These are phyloP conservation scores for Chromis chromis DNA, from an alignment of 2,797 vertebrate genomes.

Conservation along the genomic window DNA sequence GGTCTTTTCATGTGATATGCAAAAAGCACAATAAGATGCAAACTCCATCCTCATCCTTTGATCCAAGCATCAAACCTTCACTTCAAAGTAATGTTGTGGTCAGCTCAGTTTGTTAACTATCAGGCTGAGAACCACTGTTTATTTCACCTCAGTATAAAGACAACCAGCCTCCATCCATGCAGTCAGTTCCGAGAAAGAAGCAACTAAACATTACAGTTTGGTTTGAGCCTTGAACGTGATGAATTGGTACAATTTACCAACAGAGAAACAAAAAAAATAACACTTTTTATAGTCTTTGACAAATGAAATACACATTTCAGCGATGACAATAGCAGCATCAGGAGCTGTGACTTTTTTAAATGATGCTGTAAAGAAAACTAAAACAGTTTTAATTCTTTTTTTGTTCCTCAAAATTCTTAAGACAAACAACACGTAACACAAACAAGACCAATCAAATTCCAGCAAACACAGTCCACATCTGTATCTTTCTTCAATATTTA, in stretches of 20 bases:
- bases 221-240: slow-evolving; percentile 22
- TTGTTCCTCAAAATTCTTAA: slow-evolving; percentile 51
- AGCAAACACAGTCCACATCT: slow-evolving; percentile 61
- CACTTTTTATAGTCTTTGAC: slow-evolving; percentile 12
- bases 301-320: slow-evolving; percentile 14
- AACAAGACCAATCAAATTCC: slow-evolving; percentile 68
- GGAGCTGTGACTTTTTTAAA: slow-evolving; percentile 20
- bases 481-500: slow-evolving; percentile 46
- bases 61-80: slow-evolving; percentile 3
- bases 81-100: slow-evolving; percentile 6
- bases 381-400: slow-evolving; percentile 21
- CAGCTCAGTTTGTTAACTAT: background rate
- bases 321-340: slow-evolving; percentile 29
- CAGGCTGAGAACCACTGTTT: slow-evolving; percentile 19
- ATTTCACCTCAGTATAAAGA: slow-evolving; percentile 18
- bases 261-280: slow-evolving; percentile 1
- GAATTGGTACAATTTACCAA: background rate
- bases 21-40: background rate
- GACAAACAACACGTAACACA: slow-evolving; percentile 68
- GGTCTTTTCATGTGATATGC: slow-evolving; percentile 9
- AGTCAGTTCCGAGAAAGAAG: background rate
- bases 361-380: slow-evolving; percentile 35
- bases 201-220: slow-evolving; percentile 35
- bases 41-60: background rate
- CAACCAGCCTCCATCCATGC: background rate